These are phyloP conservation scores for Drosophila atroscutellata DNA, from an alignment of 2,888 invertebrate genomes.

Conservation along the genomic window DNA sequence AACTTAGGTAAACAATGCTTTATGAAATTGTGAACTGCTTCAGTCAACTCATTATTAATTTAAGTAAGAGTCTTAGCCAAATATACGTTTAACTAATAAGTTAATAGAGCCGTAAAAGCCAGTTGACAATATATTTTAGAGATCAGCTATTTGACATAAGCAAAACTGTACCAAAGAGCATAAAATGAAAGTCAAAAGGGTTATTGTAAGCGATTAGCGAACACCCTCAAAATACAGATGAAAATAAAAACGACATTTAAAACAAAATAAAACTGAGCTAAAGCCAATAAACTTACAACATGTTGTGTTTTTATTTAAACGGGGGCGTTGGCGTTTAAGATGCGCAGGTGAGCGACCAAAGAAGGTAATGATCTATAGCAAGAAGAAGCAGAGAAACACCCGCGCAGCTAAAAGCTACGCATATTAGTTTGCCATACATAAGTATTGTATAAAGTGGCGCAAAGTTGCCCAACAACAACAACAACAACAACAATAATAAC, in stretches of 20 bases:
- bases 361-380: conserved; percentile 68
- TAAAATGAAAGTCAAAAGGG: conserved; percentile 28
- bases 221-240: neutral
- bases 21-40: neutral
- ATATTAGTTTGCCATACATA: conserved; percentile 40
- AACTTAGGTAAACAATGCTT: neutral
- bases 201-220: conserved; percentile 29
- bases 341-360: conserved; percentile 75
- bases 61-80: neutral
- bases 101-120: neutral
- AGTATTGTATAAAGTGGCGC: conserved; percentile 48
- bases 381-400: conserved; percentile 48
- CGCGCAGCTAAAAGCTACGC: conserved; percentile 51
- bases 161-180: conserved; percentile 20
- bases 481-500: conserved; percentile 15
- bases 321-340: conserved; percentile 58
- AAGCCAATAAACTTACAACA: conserved; percentile 40
- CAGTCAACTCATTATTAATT: neutral
- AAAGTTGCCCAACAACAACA: conserved; percentile 49
- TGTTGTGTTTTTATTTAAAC: conserved; percentile 20
- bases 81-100: neutral
- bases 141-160: neutral
- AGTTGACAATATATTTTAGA: neutral
- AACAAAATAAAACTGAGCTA: conserved; percentile 26
- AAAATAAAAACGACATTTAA: conserved; percentile 12